Base-by-base conservation (phyloP, 2,797 vertebrate species). In the Triplophysa yarkandensis region DNA sequence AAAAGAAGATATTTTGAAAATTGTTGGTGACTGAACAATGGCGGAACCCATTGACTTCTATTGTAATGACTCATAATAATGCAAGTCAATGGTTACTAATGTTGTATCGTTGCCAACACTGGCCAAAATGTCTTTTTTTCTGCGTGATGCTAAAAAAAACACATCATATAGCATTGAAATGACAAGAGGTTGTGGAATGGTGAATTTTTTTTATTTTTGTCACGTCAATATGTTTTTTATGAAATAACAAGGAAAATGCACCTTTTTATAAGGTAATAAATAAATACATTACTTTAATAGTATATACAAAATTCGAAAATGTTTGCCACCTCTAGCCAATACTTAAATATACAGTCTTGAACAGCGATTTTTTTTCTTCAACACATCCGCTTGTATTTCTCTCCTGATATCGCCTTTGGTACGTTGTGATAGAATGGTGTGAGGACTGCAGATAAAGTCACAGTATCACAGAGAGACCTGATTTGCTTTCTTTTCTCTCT, bases 401-500 rank as follows among this genome's bases (percentile, higher is more conserved):
- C 30, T 23, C n/a, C 28, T 17, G 11, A 58, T n/a, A 46, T 66
- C 41, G 44, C 9, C 21, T 25, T 25, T 58, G 6, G 4, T 46
- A 66, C 52, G 27, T 34, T 46, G 54, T 43, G 54, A n/a, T 16
- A 62, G 30, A 71, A 58, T 58, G 27, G 30, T 21, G 30, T 71
- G 44, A 62, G 23, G 17, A 50, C 6, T 28, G 44, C 23, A 70
- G 27, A 57, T 43, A 36, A 39, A 27, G 25, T 43, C 50, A 60
- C 55, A 9, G 36, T 32, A 28, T 70, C 68, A 60, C 13, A 5
- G 43, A 58, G 55, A 58, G 25, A 30, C 25, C 27, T 60, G 54
- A 60, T 70, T 55, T 44, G 36, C 62, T 70, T 64, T 68, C 54
- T 50, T 57, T 57, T 27, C 39, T 66, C 2, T 2, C 50, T 34